Evolutionary conservation across 1,140 invertebrate genomes (phyloP).

Genomic region (Anoplophora glabripennis): DNA sequence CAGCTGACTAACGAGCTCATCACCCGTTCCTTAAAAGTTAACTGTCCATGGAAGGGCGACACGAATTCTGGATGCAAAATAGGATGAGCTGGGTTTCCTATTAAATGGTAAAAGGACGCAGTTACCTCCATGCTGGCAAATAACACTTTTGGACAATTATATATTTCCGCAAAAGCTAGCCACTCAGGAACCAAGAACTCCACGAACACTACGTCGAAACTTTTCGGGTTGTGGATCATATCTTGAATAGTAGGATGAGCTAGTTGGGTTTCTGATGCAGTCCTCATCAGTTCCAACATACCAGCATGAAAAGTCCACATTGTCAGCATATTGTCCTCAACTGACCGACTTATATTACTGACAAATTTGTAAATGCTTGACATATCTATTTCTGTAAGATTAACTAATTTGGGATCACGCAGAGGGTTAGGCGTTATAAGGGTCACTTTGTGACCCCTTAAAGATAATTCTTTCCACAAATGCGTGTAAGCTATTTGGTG

Average conservation of each 20-base stretch:
- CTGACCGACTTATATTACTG: constrained; percentile 2
- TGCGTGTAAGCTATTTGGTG: constrained; percentile 54
- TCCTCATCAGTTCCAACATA: not conserved
- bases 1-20: constrained; percentile 1
- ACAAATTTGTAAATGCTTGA: not conserved
- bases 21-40: constrained; percentile 12
- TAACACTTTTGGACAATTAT: constrained; percentile 41
- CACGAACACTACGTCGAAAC: not conserved
- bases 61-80: constrained; percentile 47
- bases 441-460: constrained; percentile 26
- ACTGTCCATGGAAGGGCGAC: not conserved
- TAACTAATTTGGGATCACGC: not conserved
- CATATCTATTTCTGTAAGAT: not conserved
- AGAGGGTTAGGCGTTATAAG: constrained; percentile 23
- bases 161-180: constrained; percentile 37
- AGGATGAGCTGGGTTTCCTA: constrained; percentile 49
- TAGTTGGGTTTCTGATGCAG: constrained; percentile 4
- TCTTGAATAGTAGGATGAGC: constrained; percentile 8
- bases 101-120: constrained; percentile 22
- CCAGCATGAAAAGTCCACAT: not conserved
- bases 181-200: constrained; percentile 26
- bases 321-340: not conserved
- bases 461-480: constrained; percentile 34
- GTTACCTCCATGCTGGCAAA: constrained; percentile 33
- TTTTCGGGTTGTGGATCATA: not conserved